These are phyloP conservation scores for Akabosia matsudoensis DNA, from an alignment of 1,140 invertebrate genomes.

Conservation along the genomic window DNA sequence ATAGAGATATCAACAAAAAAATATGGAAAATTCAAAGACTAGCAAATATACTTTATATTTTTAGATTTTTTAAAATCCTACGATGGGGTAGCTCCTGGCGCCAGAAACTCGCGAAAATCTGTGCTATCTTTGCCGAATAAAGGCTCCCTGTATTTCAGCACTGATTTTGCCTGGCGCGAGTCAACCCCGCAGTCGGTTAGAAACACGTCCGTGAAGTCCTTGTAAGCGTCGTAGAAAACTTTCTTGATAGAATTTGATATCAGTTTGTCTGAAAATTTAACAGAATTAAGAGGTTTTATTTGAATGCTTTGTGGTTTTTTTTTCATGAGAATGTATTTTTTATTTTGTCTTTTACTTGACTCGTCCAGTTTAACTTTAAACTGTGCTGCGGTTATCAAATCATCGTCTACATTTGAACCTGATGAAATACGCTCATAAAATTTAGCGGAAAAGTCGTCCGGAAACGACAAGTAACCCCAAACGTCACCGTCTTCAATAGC, in stretches of 20 bases:
- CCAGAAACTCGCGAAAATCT: slow-evolving; percentile 91
- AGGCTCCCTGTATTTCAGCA: slow-evolving; percentile 57
- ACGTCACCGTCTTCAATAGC: slow-evolving; percentile 69
- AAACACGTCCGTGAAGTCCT: slow-evolving; percentile 69
- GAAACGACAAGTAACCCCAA: slow-evolving; percentile 82
- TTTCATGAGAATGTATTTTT: neutral
- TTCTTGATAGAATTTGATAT: slow-evolving; percentile 76
- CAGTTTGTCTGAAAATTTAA: slow-evolving; percentile 70
- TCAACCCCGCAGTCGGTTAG: slow-evolving; percentile 59
- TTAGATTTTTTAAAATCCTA: slow-evolving; percentile 57
- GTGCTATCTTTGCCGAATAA: slow-evolving; percentile 82
- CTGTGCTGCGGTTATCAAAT: slow-evolving; percentile 72
- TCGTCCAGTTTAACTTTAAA: slow-evolving; percentile 82
- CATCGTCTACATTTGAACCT: slow-evolving; percentile 65
- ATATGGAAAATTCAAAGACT: neutral
- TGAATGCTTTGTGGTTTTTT: no score
- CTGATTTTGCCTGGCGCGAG: neutral
- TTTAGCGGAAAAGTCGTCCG: slow-evolving; percentile 65
- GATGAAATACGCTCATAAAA: slow-evolving; percentile 67
- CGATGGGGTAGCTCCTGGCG: slow-evolving; percentile 89
- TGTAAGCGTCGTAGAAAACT: slow-evolving; percentile 72
- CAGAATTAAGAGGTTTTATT: no score
- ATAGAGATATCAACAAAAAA: slow-evolving; percentile 39
- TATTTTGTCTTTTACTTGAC: slow-evolving; percentile 65
- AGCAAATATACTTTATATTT: neutral